A percentile compares a stretch with the other conserved stretches of the same genome.
Evolutionary conservation across 2,888 invertebrate genomes (phyloP).

Genomic region (Chorisops tibialis): DNA sequence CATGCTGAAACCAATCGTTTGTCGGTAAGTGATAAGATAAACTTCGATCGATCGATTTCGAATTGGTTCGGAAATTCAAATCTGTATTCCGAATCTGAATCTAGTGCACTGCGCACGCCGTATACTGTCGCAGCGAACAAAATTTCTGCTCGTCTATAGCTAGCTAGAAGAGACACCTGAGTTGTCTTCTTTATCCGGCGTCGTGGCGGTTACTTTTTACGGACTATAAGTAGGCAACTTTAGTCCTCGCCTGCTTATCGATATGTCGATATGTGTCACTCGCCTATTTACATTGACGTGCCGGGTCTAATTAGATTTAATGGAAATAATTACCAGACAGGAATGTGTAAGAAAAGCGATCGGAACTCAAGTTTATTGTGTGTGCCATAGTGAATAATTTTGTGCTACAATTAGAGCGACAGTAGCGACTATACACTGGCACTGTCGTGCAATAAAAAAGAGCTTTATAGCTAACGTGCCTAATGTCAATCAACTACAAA

Average conservation of each 20-base stretch:
- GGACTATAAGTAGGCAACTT: conserved; percentile 7
- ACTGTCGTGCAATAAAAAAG: neutral
- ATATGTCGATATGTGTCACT: neutral
- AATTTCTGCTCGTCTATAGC: too few species aligned
- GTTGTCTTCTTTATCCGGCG: conserved; percentile 1
- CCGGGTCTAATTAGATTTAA: conserved; percentile 10
- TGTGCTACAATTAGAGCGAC: too few species aligned
- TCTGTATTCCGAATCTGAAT: too few species aligned
- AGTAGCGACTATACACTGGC: neutral
- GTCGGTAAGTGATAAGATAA: too few species aligned
- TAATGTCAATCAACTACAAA: conserved; percentile 5
- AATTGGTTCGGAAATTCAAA: too few species aligned
- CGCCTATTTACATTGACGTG: conserved; percentile 1
- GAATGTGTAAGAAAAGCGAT: conserved; percentile 11
- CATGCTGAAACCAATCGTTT: too few species aligned
- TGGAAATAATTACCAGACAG: neutral
- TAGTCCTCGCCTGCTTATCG: conserved; percentile 16
- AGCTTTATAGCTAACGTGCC: neutral
- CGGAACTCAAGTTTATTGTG: neutral
- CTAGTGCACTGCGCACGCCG: too few species aligned
- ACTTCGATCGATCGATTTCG: too few species aligned
- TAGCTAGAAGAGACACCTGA: neutral
- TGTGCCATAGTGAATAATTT: too few species aligned
- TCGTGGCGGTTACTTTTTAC: neutral
- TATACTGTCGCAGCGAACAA: too few species aligned